A percentile compares a stretch with the other conserved stretches of the same genome.
Evolutionary conservation across 2,113 vertebrate species (phyloP).

Genomic region (Myrmophylax atrothorax): DNA sequence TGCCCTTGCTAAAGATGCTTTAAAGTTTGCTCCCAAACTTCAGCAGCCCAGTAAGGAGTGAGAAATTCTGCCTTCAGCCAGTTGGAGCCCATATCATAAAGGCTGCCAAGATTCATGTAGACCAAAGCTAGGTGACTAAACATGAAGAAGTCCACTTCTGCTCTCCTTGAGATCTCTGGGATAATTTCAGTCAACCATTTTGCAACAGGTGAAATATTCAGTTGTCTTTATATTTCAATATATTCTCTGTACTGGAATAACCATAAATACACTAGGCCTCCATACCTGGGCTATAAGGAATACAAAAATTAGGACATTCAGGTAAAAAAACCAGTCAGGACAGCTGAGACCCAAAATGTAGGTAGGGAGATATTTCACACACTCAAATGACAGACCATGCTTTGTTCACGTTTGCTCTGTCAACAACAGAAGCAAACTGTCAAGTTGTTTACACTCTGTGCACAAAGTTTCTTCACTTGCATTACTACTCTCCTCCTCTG

Average conservation of each 20-base stretch:
- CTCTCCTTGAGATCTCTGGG: not conserved
- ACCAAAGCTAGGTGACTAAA: not conserved
- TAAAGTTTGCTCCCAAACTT: not conserved
- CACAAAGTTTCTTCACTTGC: not conserved
- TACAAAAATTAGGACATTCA: not conserved
- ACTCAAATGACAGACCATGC: accelerated
- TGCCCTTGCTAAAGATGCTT: not conserved
- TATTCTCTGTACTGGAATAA: not conserved
- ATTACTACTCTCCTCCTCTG: not conserved
- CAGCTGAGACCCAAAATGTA: not conserved
- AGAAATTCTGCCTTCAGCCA: not conserved
- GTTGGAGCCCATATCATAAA: not conserved
- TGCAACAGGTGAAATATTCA: not conserved
- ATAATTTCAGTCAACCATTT: not conserved
- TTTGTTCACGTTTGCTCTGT: not conserved
- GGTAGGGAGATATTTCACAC: not conserved
- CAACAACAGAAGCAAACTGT: not conserved
- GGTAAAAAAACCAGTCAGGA: not conserved
- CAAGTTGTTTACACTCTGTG: not conserved
- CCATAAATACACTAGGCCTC: not conserved
- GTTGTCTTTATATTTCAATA: not conserved
- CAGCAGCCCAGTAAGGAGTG: not conserved
- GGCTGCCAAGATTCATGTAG: accelerated
- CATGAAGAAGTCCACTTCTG: not conserved
- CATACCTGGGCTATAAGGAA: not conserved